Base-by-base conservation (phyloP, 2,113 vertebrate genomes). In the Crotalus viridis region DNA sequence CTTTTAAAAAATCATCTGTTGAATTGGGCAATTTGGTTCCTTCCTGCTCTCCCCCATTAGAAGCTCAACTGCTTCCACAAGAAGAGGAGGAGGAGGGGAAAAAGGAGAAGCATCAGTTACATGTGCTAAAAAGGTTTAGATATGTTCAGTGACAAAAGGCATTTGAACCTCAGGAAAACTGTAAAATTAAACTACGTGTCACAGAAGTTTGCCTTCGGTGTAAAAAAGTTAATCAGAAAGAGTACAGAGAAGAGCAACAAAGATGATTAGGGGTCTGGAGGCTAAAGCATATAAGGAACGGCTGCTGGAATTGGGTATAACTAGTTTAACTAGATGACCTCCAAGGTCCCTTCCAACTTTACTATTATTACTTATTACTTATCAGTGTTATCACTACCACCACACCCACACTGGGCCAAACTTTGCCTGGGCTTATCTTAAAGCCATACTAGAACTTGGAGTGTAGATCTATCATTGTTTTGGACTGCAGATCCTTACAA, bases 21-120 rank as follows among this genome's bases (percentile, higher is more conserved):
- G 96, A 93, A 90, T 5, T 90, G 94, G 95, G 22, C 92, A 95
- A 96, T 94, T 69, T 97, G 95, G 94, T 87, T 93, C 94, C 95
- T 97, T 96, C 95, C 51, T 94, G 93, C 87, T 46, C 91, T 94
- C 86, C 88, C 94, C 93, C 87, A 33, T 91, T 93, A 92, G 94
- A 95, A 93, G 85, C n/a, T 91, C 0, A 10, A 95, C 96, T 96
- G 97, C 93, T 91, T 95, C 93, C 96, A 33, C 94, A 91, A 87
- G 0, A 94, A 95, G 91, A 96, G 15, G 2, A 19, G 33, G 28
- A n/a, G 61, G 61, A 12, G n/a, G n/a, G 26, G n/a, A 64, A 24
- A 5, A 28, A 28, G 26, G 4, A 12, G 26, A 8, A 59, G 22
- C 48, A 21, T 22, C 46, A 24, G 52, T 56, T 81, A 15, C 12